A percentile compares a stretch with the other conserved stretches of the same genome.
phyloP scores from a whole-genome alignment of 1,140 invertebrate genomes.

The Homarus americanus region DNA sequence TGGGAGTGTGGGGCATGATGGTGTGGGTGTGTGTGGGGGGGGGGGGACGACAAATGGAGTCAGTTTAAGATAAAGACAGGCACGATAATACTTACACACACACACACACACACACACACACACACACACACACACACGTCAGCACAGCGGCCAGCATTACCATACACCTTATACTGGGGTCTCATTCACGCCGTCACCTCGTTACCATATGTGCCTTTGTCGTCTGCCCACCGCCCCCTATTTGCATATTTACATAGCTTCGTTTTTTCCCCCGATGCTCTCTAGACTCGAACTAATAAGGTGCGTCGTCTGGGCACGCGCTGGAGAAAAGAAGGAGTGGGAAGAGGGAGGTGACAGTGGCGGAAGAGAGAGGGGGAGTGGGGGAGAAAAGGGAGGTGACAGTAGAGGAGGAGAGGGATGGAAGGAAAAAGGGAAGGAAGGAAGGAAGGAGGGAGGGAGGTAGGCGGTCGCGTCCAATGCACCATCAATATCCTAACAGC shows the following conservation, averaged over 20 bases:
- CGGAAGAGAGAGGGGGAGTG: not conserved
- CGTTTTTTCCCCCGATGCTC: constrained; percentile 31
- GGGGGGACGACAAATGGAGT: too few species aligned
- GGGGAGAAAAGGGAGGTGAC: too few species aligned
- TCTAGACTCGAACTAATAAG: constrained; percentile 63
- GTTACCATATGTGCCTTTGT: constrained; percentile 55
- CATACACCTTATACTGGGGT: constrained; percentile 60
- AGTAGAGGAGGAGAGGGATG: not conserved
- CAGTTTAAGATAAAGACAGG: too few species aligned
- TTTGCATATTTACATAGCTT: constrained; percentile 57
- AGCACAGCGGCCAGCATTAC: constrained; percentile 18
- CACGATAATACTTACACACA: not conserved
- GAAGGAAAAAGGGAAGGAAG: not conserved
- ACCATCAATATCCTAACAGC: too few species aligned
- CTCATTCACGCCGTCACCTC: constrained; percentile 38
- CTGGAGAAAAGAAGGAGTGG: too few species aligned
- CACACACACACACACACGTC: constrained; percentile 25
- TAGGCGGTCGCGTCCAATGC: constrained; percentile 1
- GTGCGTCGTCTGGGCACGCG: constrained; percentile 45
- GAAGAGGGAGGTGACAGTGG: not conserved
- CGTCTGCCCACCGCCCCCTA: constrained; percentile 45
- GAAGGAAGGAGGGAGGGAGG: not conserved
- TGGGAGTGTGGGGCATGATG: too few species aligned
- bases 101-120: constrained; percentile 26
- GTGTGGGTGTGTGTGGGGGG: too few species aligned